These are phyloP conservation scores for Omphaloscelis lunosa DNA, from an alignment of 2,888 invertebrate species.

Conservation along the genomic window DNA sequence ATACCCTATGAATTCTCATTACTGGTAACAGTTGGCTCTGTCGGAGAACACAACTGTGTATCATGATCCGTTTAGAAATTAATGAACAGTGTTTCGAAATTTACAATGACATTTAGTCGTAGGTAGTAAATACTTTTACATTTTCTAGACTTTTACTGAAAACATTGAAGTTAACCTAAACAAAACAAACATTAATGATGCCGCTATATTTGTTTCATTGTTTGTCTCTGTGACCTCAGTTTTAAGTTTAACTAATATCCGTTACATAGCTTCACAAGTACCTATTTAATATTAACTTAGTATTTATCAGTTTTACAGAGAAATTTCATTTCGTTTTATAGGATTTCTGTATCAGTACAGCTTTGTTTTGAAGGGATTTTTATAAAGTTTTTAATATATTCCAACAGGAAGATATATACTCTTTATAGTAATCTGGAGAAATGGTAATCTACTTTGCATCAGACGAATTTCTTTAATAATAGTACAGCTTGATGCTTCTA, in stretches of 20 bases:
- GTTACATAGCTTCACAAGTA: constrained; percentile 6
- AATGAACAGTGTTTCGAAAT: constrained; percentile 51
- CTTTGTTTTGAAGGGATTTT: constrained; percentile 10
- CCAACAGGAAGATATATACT: neutral
- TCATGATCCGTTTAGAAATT: constrained; percentile 57
- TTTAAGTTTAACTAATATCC: constrained; percentile 19
- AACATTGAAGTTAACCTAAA: constrained; percentile 15
- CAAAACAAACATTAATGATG: constrained; percentile 22
- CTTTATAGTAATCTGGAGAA: neutral
- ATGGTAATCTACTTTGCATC: neutral
- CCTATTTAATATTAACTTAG: constrained; percentile 33
- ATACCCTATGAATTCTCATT: constrained; percentile 61
- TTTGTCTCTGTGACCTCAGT: constrained; percentile 23
- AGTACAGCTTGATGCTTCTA: neutral
- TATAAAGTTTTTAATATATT: neutral
- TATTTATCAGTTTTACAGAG: neutral
- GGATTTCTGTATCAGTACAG: neutral
- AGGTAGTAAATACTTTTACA: constrained; percentile 22
- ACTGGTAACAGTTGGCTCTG: constrained; percentile 44
- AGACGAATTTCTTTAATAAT: neutral
- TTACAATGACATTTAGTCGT: constrained; percentile 28
- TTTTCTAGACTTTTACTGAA: constrained; percentile 35
- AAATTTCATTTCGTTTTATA: neutral
- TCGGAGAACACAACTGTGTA: constrained; percentile 37
- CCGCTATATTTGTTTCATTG: constrained; percentile 31